Percentiles rank a stretch among this genome's conserved stretches.
Evolutionary conservation across 1,140 invertebrate species (phyloP).

Genomic region (Zaprionus kolodkinae): DNA sequence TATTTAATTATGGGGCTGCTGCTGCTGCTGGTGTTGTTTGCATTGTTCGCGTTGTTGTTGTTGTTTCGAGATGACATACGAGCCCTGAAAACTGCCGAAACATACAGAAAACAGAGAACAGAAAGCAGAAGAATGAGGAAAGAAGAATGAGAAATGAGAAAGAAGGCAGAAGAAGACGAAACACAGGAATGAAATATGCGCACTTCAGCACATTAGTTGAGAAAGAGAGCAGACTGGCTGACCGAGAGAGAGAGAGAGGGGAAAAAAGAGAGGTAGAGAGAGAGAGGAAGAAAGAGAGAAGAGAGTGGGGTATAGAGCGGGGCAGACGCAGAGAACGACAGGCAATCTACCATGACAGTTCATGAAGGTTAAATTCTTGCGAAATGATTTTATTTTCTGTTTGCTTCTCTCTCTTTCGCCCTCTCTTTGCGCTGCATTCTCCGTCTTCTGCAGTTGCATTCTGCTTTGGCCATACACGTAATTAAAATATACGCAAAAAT

Average conservation of each 20-base stretch:
- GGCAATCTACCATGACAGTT: conserved; percentile 78
- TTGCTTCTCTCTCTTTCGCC: not conserved
- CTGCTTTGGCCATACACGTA: conserved; percentile 40
- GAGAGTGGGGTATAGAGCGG: not conserved
- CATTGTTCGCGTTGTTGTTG: conserved; percentile 35
- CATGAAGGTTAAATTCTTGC: conserved; percentile 78
- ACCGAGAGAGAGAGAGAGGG: not conserved
- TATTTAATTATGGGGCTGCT: conserved; percentile 49
- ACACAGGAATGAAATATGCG: conserved; percentile 54
- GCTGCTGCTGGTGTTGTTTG: conserved; percentile 41
- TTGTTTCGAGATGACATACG: conserved; percentile 59
- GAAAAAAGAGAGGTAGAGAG: not conserved
- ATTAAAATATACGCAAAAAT: conserved; percentile 70
- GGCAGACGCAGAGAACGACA: conserved; percentile 8
- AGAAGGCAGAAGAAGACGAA: not conserved
- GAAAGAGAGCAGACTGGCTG: not conserved
- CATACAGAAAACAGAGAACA: conserved; percentile 15
- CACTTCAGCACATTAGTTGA: conserved; percentile 50
- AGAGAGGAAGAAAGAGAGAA: not conserved
- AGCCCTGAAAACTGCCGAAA: conserved; percentile 51
- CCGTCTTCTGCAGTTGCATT: not conserved
- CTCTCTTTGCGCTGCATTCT: not conserved
- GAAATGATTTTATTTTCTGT: conserved; percentile 61
- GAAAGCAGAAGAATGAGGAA: not conserved
- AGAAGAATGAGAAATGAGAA: not conserved